Percentiles rank a stretch among this genome's conserved stretches.
Conservation (phyloP, 2,888 invertebrate species). For the Cheilosia soror region DNA sequence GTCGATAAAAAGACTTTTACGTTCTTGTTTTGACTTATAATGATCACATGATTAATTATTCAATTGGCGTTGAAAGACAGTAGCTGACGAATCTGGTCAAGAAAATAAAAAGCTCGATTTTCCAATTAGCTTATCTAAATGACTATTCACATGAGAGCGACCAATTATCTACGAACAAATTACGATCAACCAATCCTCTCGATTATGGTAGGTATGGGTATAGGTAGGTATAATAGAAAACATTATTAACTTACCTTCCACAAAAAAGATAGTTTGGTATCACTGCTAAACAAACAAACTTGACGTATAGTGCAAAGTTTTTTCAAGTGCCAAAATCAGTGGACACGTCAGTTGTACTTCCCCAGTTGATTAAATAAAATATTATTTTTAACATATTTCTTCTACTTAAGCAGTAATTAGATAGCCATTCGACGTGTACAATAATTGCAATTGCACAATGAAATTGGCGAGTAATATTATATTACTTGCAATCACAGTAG, state of each 20-base stretch:
- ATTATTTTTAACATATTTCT: conserved; percentile 39
- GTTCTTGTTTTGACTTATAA: too few relatives aligned
- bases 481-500: conserved; percentile 59
- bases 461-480: conserved; percentile 49
- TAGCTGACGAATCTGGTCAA: too few relatives aligned
- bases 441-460: conserved; percentile 47
- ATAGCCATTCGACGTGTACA: conserved; percentile 25
- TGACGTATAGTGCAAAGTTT: conserved; percentile 23
- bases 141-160: too few relatives aligned
- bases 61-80: too few relatives aligned
- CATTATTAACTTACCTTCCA: not conserved
- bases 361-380: conserved; percentile 47
- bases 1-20: too few relatives aligned
- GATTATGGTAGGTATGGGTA: too few relatives aligned
- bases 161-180: too few relatives aligned
- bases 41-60: too few relatives aligned
- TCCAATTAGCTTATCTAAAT: too few relatives aligned
- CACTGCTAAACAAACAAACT: not conserved
- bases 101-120: too few relatives aligned
- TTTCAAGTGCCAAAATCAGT: conserved; percentile 47
- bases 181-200: too few relatives aligned
- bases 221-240: too few relatives aligned
- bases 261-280: not conserved
- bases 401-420: conserved; percentile 30
- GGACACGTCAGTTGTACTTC: conserved; percentile 66